Evolutionary conservation across 2,797 vertebrate genomes (phyloP).

Genomic region (Holocentrus rufus): DNA sequence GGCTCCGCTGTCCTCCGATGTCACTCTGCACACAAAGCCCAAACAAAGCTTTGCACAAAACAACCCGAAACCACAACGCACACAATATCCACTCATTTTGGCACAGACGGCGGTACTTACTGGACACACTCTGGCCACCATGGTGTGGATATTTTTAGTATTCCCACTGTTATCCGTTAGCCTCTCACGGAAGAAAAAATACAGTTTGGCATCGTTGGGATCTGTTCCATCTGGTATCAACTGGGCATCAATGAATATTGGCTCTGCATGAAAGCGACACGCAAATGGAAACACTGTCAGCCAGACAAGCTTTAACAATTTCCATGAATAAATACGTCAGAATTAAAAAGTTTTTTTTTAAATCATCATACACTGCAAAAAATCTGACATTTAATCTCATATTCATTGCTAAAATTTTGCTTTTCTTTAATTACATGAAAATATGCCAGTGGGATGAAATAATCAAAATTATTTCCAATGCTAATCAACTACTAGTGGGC

Average conservation of each 20-base stretch:
- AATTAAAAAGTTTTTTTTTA: no score
- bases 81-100: neutral
- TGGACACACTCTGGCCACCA: conserved; percentile 97
- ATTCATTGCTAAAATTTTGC: neutral
- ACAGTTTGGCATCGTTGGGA: conserved; percentile 93
- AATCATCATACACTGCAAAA: no score
- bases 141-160: conserved; percentile 94
- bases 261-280: conserved; percentile 81
- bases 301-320: neutral
- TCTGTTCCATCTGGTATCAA: conserved; percentile 96
- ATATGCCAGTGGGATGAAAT: no score
- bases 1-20: conserved; percentile 94
- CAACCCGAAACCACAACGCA: neutral
- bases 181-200: conserved; percentile 97
- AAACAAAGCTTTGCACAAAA: neutral
- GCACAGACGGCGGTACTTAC: conserved; percentile 80
- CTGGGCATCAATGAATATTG: conserved; percentile 95
- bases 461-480: no score
- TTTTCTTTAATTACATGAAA: no score
- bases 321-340: neutral
- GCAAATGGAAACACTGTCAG: neutral
- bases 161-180: conserved; percentile 93
- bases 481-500: no score
- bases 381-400: no score
- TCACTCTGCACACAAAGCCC: conserved; percentile 82